Evolutionary conservation across 2,113 vertebrate genomes (phyloP).

Genomic region (Hylia prasina): DNA sequence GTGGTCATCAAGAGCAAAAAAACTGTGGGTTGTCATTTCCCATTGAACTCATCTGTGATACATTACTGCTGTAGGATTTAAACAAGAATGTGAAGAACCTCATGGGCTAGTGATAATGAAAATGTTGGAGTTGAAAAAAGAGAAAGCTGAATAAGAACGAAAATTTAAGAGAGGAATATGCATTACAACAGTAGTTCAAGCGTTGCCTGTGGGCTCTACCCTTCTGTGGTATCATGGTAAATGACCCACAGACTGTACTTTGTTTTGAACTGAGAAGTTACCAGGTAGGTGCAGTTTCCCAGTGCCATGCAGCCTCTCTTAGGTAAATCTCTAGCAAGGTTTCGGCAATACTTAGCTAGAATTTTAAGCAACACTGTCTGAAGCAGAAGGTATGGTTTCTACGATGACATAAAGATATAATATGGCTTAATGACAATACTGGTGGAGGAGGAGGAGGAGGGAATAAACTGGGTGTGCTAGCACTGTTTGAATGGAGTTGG

Average conservation of each 20-base stretch:
- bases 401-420: not conserved
- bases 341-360: not conserved
- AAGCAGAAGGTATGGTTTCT: not conserved
- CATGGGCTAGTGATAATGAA: not conserved
- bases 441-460: not conserved
- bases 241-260: not conserved
- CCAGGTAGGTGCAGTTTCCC: not conserved
- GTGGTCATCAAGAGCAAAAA: not conserved
- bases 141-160: not conserved
- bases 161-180: not conserved
- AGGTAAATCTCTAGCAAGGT: not conserved
- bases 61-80: not conserved
- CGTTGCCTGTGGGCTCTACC: not conserved
- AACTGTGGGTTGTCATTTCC: rapidly evolving
- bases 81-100: not conserved
- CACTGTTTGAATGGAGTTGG: not conserved
- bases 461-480: not conserved
- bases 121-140: not conserved
- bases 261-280: not conserved
- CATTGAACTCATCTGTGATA: not conserved
- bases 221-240: not conserved
- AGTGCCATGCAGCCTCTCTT: not conserved
- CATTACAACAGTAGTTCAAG: not conserved
- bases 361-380: not conserved
- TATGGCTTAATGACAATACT: not conserved